Base-by-base conservation (phyloP, 2,797 vertebrate genomes). In the Xenops minutus region DNA sequence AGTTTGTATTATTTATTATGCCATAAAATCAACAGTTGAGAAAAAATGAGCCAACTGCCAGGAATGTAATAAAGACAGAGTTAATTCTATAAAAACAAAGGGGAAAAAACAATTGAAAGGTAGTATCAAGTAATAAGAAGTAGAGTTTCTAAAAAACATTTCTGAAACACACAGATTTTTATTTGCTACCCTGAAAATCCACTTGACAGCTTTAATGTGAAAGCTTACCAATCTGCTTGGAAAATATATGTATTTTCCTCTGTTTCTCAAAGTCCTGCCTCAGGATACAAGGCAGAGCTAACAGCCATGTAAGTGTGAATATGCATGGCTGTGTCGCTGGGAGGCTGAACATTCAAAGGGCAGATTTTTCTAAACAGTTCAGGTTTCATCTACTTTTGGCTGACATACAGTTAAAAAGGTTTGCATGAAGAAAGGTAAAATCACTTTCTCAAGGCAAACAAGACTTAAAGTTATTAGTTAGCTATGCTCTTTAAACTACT, bases 101-200 rank as follows among this genome's bases (percentile, higher is more conserved):
- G 15, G 2, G 14, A 71, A 78, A 71, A 55, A 80, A 16, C 51
- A 91, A 88, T 29, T 92, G 71, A 94, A 94, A 91, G 73, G 89
- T 83, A 89, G 37, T 66, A 91, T 55, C n/a, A 62, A 78, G 64
- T 51, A 89, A 49, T 46, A 89, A 85, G 44, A 66, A 85, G 63
- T 5, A 82, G 34, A 96, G 69, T 88, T 92, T 77, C 73, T 89
- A 79, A 88, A 93, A 85, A 85, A 51, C n/a, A 43, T 63, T 86
- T 84, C 67, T 82, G 80, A 94, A 95, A 85, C 64, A 84, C 54
- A 81, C 0, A 5, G 29, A 69, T 73, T 93, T 95, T 86, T 88
- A 94, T 92, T 93, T 92, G 66, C 81, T 90, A 93, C 88, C 90
- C 92, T 95, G 86, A 94, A 96, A 96, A 94, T 94, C 93, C 63